Evolutionary conservation across 2,888 invertebrate species (phyloP).

Genomic region (Epiperipatus broadwayi): DNA sequence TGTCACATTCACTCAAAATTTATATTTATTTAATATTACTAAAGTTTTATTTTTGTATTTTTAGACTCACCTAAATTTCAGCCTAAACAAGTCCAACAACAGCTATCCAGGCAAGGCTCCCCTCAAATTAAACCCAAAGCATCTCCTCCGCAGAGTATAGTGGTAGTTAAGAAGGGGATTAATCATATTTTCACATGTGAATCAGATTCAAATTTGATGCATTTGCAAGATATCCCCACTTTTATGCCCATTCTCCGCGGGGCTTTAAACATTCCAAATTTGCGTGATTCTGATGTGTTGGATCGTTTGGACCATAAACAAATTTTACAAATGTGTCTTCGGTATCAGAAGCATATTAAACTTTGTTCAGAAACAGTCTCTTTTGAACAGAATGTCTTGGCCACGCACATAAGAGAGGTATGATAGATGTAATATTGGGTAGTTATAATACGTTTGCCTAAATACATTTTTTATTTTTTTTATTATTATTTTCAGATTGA

Average conservation of each 20-base stretch:
- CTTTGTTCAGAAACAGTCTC: constrained; percentile 61
- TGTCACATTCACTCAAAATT: no score
- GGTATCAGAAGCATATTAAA: constrained; percentile 65
- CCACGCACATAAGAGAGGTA: constrained; percentile 56
- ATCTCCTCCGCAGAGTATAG: not conserved
- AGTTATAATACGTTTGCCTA: no score
- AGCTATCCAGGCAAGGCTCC: no score
- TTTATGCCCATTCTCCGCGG: constrained; percentile 82
- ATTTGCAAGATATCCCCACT: constrained; percentile 46
- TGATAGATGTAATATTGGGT: constrained; percentile 16
- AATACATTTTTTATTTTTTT: not conserved
- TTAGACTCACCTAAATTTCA: no score
- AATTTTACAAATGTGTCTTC: constrained; percentile 49
- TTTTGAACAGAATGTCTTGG: constrained; percentile 52
- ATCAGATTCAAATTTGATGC: constrained; percentile 24
- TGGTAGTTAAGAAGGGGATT: not conserved
- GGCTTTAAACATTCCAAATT: constrained; percentile 55
- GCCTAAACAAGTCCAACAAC: no score
- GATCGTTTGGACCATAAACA: constrained; percentile 52
- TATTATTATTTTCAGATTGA: constrained; percentile 40
- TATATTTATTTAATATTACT: no score
- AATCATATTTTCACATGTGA: constrained; percentile 14
- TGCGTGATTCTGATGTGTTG: constrained; percentile 64
- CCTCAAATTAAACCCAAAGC: no score
- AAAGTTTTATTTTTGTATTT: no score